Conservation (phyloP, 2,888 invertebrate genomes). For the Cistogaster globosa region DNA sequence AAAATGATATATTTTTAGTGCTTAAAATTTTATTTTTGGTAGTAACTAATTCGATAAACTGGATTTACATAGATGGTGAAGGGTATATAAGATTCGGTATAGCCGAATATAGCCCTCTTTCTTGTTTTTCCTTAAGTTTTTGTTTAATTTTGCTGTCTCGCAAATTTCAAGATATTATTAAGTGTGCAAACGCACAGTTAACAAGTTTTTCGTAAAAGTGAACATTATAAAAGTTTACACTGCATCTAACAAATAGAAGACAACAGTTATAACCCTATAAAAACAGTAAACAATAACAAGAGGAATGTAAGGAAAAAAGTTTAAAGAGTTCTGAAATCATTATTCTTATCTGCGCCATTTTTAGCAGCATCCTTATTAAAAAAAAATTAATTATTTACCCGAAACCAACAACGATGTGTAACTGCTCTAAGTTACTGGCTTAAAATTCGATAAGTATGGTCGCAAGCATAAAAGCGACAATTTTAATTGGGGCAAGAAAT, state of each 20-base stretch:
- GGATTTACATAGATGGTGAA: no score
- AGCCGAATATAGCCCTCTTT: no score
- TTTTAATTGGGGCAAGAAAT: background rate
- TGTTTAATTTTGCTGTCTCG: conserved; percentile 26
- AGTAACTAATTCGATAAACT: no score
- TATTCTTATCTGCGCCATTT: conserved; percentile 55
- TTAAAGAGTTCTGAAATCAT: conserved; percentile 14
- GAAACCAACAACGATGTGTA: conserved; percentile 46
- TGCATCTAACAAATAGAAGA: background rate
- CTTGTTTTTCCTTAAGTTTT: background rate
- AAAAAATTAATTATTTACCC: conserved; percentile 69
- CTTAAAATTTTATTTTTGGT: no score
- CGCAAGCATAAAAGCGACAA: conserved; percentile 1
- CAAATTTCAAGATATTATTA: conserved; percentile 60
- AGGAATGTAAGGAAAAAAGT: conserved; percentile 2
- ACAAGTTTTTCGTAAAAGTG: conserved; percentile 66
- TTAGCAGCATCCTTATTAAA: conserved; percentile 50
- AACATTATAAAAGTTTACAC: conserved; percentile 51
- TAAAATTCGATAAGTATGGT: conserved; percentile 8
- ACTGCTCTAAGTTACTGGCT: conserved; percentile 13
- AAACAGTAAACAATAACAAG: conserved; percentile 33
- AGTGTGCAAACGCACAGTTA: conserved; percentile 59
- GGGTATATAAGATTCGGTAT: no score
- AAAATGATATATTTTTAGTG: no score
- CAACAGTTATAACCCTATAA: background rate